Evolutionary conservation across 2,888 invertebrate genomes (phyloP).

Genomic region (Drosophila prostipennis): DNA sequence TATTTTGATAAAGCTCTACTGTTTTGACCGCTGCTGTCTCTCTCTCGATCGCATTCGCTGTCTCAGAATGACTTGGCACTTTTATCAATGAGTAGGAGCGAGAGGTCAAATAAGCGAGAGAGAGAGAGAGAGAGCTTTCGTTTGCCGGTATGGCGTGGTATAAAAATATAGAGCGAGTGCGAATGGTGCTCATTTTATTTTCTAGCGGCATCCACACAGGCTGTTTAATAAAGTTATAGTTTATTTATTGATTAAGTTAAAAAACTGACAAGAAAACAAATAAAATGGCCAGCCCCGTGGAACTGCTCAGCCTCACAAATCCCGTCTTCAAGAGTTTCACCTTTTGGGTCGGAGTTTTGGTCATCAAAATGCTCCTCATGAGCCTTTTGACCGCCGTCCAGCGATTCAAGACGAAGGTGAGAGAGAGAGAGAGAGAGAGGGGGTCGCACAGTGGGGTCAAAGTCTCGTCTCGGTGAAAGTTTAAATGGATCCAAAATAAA

Average conservation of each 20-base stretch:
- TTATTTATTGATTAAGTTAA: neutral
- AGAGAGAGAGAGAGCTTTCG: neutral
- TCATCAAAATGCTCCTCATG: conserved; percentile 84
- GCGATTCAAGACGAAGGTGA: conserved; percentile 84
- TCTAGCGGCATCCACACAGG: conserved; percentile 1
- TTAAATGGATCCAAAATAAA: neutral
- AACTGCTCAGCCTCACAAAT: conserved; percentile 74
- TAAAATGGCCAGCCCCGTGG: conserved; percentile 65
- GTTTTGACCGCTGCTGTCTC: neutral
- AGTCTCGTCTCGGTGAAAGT: conserved; percentile 43
- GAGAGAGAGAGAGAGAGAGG: neutral
- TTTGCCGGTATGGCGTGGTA: conserved; percentile 11
- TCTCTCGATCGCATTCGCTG: conserved; percentile 5
- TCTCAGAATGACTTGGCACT: conserved; percentile 51
- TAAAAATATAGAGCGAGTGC: conserved; percentile 24
- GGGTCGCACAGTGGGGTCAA: conserved; percentile 47
- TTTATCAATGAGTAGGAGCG: conserved; percentile 18
- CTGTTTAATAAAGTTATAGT: conserved; percentile 1
- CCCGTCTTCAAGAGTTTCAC: conserved; percentile 83
- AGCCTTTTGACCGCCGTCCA: conserved; percentile 82
- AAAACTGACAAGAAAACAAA: conserved; percentile 3
- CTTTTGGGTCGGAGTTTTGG: conserved; percentile 84
- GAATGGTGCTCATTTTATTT: conserved; percentile 12
- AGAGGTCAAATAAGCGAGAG: neutral
- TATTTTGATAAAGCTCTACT: too few relatives aligned